A percentile compares a stretch with the other conserved stretches of the same genome.
phyloP scores from a whole-genome alignment of 2,888 invertebrate species.

The Ellobium chinense region DNA sequence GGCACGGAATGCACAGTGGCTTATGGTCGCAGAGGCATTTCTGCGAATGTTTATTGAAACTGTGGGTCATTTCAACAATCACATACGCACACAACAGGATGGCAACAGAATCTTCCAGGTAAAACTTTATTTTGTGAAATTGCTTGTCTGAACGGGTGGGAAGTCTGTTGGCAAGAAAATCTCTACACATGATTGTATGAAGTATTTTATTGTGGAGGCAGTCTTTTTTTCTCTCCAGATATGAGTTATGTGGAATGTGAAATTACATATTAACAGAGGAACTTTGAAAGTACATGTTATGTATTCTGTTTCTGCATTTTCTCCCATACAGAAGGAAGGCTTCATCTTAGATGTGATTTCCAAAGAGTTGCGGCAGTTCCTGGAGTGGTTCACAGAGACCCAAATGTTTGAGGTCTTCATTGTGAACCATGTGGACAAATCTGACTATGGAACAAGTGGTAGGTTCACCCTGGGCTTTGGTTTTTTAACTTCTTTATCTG shows the following conservation, averaged over 20 bases:
- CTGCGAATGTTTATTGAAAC: conserved; percentile 88
- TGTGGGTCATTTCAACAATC: conserved; percentile 85
- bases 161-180: too few relatives aligned
- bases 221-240: too few relatives aligned
- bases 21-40: conserved; percentile 89
- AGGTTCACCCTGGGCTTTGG: background rate
- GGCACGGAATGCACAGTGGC: conserved; percentile 73
- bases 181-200: too few relatives aligned
- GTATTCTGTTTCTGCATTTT: too few relatives aligned
- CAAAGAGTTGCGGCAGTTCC: conserved; percentile 83
- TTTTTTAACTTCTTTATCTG: too few relatives aligned
- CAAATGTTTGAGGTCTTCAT: conserved; percentile 88
- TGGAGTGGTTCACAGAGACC: conserved; percentile 93
- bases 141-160: too few relatives aligned
- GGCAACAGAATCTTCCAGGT: conserved; percentile 80
- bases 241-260: too few relatives aligned
- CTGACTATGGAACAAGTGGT: conserved; percentile 47
- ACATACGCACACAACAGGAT: conserved; percentile 81
- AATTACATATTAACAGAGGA: too few relatives aligned
- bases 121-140: too few relatives aligned
- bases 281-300: too few relatives aligned
- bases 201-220: too few relatives aligned
- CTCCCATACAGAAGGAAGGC: conserved; percentile 87
- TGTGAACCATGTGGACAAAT: conserved; percentile 67
- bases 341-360: conserved; percentile 85